Evolutionary conservation across 2,797 vertebrate species (phyloP).

Genomic region (Onychomys leucogaster): DNA sequence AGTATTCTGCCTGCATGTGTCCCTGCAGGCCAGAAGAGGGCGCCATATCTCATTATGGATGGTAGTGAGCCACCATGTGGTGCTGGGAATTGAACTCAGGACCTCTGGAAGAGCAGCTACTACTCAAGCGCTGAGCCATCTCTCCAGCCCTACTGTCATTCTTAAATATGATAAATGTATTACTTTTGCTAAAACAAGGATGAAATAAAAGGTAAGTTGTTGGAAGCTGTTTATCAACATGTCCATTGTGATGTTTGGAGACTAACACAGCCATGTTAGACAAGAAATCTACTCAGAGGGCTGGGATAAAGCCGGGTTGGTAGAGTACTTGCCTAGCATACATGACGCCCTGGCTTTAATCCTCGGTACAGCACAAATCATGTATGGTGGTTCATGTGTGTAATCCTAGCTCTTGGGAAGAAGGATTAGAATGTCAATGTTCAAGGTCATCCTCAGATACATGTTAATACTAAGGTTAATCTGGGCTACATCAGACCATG

Average conservation of each 20-base stretch:
- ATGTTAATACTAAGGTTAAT: background rate
- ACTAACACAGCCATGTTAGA: background rate
- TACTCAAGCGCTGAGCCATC: too few species aligned
- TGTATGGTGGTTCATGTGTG: background rate
- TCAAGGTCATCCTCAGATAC: background rate
- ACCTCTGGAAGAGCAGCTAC: too few species aligned
- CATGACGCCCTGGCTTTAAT: background rate
- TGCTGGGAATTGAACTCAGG: too few species aligned
- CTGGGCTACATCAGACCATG: background rate
- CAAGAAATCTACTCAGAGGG: background rate
- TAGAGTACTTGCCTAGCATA: background rate
- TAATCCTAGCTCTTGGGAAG: background rate
- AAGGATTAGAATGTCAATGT: background rate
- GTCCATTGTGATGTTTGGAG: background rate
- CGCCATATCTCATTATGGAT: too few species aligned
- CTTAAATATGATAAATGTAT: background rate
- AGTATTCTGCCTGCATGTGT: too few species aligned
- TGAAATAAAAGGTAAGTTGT: background rate
- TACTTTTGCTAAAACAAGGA: background rate
- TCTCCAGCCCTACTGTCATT: too few species aligned
- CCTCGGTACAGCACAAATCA: background rate
- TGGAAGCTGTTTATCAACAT: background rate
- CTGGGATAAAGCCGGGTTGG: background rate
- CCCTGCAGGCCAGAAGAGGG: too few species aligned
- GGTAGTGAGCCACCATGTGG: too few species aligned